A percentile compares a stretch with the other conserved stretches of the same genome.
Evolutionary conservation across 2,888 invertebrate species (phyloP).

Genomic region (Podotricha telesiphe): DNA sequence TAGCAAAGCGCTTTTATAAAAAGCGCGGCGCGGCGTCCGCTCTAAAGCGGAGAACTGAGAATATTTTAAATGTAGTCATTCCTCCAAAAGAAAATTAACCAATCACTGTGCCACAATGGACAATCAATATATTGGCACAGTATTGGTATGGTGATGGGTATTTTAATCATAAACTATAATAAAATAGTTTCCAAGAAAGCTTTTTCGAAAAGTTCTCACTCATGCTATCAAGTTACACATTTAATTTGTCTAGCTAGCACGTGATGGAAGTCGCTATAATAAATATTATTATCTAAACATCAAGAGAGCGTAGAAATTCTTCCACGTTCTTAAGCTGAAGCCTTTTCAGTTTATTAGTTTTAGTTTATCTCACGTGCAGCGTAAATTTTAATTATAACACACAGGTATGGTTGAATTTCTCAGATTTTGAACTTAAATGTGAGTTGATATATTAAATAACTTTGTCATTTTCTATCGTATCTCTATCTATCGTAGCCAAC

Average conservation of each 20-base stretch:
- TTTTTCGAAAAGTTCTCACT: constrained; percentile 49
- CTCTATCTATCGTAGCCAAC: too few species aligned
- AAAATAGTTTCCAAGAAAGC: constrained; percentile 48
- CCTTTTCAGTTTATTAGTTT: constrained; percentile 63
- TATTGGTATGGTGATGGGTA: too few species aligned
- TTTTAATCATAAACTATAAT: neutral
- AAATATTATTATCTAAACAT: constrained; percentile 80
- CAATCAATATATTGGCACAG: too few species aligned
- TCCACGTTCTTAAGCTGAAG: constrained; percentile 76
- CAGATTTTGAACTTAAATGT: constrained; percentile 4
- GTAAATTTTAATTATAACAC: constrained; percentile 49
- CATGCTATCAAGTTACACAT: constrained; percentile 74
- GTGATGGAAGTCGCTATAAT: constrained; percentile 67
- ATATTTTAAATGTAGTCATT: too few species aligned
- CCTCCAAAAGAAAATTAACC: too few species aligned
- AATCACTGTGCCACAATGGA: too few species aligned
- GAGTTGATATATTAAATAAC: neutral
- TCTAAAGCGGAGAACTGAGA: too few species aligned
- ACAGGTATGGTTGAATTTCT: constrained; percentile 18
- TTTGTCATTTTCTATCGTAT: neutral
- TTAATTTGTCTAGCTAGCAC: constrained; percentile 82
- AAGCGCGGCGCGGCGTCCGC: too few species aligned
- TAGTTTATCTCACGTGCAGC: constrained; percentile 51
- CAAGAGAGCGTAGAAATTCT: constrained; percentile 75
- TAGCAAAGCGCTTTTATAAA: too few species aligned